phyloP scores from a whole-genome alignment of 1,140 invertebrate species.

The Panulirus ornatus region DNA sequence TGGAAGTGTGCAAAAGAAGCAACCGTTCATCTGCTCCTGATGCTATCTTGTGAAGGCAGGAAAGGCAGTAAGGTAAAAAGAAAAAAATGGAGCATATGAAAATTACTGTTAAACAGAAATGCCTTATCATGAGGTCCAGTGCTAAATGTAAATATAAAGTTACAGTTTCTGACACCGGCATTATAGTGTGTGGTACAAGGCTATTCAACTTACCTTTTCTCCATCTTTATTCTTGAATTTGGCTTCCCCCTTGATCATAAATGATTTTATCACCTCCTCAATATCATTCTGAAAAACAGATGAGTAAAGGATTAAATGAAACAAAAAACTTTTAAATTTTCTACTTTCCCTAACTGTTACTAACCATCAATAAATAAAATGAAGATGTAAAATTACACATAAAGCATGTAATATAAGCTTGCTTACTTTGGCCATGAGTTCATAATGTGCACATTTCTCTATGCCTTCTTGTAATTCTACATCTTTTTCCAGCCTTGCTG shows the following conservation, averaged over 20 bases:
- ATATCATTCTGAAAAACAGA: background rate
- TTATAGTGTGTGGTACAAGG: too few species aligned
- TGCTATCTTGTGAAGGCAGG: too few species aligned
- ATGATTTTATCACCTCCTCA: background rate
- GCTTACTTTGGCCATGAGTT: slow-evolving; percentile 15
- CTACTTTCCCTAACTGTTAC: too few species aligned
- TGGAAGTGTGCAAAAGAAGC: too few species aligned
- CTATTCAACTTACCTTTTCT: background rate
- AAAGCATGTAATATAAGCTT: too few species aligned
- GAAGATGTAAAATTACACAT: background rate
- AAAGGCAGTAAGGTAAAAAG: too few species aligned
- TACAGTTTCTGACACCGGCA: too few species aligned
- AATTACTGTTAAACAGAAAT: too few species aligned
- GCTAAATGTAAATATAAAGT: too few species aligned
- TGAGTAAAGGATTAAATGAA: background rate
- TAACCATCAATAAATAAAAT: background rate
- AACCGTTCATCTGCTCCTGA: too few species aligned
- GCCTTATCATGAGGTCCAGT: too few species aligned
- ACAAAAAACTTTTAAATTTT: too few species aligned
- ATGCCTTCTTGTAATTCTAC: background rate
- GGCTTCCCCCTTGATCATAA: background rate
- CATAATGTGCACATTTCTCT: background rate
- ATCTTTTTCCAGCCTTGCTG: background rate
- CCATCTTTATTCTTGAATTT: background rate
- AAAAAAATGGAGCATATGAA: background rate